phyloP scores from a whole-genome alignment of 92 coral and sea anemone genomes.

The Blastomussa wellsi region DNA sequence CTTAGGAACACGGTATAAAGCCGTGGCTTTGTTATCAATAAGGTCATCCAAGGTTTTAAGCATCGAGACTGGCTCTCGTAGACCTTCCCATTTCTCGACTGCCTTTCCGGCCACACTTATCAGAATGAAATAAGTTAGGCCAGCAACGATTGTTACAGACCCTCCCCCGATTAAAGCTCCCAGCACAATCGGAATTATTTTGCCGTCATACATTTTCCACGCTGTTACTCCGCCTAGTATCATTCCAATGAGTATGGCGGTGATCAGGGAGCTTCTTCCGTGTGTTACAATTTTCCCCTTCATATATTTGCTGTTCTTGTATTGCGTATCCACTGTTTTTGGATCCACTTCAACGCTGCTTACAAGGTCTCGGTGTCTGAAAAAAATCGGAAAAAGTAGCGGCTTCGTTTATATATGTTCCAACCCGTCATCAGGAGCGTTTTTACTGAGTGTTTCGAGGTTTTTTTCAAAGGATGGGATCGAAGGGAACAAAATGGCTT shows the following conservation, averaged over 20 bases:
- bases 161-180: constrained; percentile 26
- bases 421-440: no score
- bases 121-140: neutral
- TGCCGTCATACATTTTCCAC: neutral
- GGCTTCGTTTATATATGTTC: no score
- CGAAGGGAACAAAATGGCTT: no score
- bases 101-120: neutral
- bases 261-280: constrained; percentile 1
- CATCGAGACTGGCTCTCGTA: neutral
- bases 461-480: no score
- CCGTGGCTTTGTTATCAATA: neutral
- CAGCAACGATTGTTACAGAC: neutral
- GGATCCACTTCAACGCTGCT: neutral
- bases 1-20: neutral
- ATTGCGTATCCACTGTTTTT: neutral
- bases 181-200: neutral
- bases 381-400: neutral
- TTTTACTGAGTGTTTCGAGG: no score
- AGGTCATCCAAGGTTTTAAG: neutral
- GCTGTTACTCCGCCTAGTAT: constrained; percentile 18
- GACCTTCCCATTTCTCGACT: constrained; percentile 11
- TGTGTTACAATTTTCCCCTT: constrained; percentile 10
- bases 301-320: neutral
- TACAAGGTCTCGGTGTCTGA: constrained; percentile 9
- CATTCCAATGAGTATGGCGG: constrained; percentile 12